Conservation (phyloP, 1,140 invertebrate genomes). For the Agrilus planipennis region DNA sequence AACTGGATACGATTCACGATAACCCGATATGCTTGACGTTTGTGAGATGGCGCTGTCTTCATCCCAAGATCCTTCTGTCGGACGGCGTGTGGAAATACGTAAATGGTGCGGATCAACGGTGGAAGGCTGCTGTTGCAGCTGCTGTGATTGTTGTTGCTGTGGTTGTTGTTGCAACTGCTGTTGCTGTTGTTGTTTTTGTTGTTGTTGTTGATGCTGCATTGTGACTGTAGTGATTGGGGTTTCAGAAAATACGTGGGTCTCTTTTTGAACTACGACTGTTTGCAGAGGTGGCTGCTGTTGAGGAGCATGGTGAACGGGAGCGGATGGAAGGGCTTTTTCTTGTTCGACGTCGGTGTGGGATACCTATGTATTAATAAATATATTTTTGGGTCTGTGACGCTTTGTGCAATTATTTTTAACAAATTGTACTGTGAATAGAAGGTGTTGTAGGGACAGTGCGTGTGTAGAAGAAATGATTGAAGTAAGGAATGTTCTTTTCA, state of each 20-base stretch:
- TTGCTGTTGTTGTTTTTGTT: conserved; percentile 9
- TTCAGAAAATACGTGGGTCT: conserved; percentile 6
- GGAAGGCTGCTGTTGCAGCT: conserved; percentile 5
- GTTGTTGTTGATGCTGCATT: conserved; percentile 23
- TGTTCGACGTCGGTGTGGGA: conserved; percentile 37
- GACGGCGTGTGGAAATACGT: conserved; percentile 30
- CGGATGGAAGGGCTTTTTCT: conserved; percentile 20
- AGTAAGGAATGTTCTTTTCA: too few species aligned
- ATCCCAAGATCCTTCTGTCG: conserved; percentile 57
- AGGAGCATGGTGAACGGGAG: conserved; percentile 24
- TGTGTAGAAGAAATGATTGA: too few species aligned
- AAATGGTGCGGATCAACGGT: conserved; percentile 30
- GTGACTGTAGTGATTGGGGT: conserved; percentile 1
- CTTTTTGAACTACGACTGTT: conserved; percentile 7
- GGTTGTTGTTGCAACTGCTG: conserved; percentile 3
- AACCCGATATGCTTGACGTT: conserved; percentile 71
- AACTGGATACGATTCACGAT: conserved; percentile 47
- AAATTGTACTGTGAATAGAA: too few species aligned
- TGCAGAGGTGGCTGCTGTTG: conserved; percentile 14
- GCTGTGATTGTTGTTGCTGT: neutral
- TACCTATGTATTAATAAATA: too few species aligned
- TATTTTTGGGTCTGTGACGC: too few species aligned
- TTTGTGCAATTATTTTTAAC: too few species aligned
- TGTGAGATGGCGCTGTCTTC: conserved; percentile 57
- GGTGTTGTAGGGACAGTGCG: too few species aligned